Evolutionary conservation across 35 echinoderm and acorn worm species (phyloP).

Genomic region (Eucidaris tribuloides): DNA sequence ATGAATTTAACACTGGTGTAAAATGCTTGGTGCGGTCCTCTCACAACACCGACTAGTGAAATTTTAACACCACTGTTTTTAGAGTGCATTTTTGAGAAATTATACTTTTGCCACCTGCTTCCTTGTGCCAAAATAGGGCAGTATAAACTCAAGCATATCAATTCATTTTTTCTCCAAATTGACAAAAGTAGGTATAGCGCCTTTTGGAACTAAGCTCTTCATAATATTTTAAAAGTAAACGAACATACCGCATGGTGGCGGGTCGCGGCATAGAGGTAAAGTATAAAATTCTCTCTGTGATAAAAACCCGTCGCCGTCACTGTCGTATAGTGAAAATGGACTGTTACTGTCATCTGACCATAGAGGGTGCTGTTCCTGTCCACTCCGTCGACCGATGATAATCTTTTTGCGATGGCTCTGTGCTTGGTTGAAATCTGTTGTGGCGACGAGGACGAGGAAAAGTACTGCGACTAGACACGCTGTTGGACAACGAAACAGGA

Average conservation of each 20-base stretch:
- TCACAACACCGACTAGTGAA: too few species aligned
- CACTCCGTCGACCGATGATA: neutral
- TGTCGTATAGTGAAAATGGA: neutral
- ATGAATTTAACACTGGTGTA: too few species aligned
- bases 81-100: too few species aligned
- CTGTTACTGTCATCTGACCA: slow-evolving; percentile 10
- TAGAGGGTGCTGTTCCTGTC: slow-evolving; percentile 8
- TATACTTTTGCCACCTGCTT: too few species aligned
- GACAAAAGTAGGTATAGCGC: too few species aligned
- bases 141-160: too few species aligned
- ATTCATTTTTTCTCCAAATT: too few species aligned
- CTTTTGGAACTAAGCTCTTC: too few species aligned
- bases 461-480: neutral
- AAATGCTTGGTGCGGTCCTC: too few species aligned
- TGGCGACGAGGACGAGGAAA: neutral
- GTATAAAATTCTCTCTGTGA: slow-evolving; percentile 8
- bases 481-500: neutral
- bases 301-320: slow-evolving; percentile 1
- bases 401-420: slow-evolving; percentile 23
- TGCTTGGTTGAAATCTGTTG: neutral
- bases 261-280: neutral
- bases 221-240: too few species aligned
- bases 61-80: too few species aligned
- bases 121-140: too few species aligned
- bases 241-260: slow-evolving; percentile 11